Percentiles rank a stretch among this genome's conserved stretches.
phyloP scores from a whole-genome alignment of 2,113 vertebrate genomes.

The Deroptyus accipitrinus region DNA sequence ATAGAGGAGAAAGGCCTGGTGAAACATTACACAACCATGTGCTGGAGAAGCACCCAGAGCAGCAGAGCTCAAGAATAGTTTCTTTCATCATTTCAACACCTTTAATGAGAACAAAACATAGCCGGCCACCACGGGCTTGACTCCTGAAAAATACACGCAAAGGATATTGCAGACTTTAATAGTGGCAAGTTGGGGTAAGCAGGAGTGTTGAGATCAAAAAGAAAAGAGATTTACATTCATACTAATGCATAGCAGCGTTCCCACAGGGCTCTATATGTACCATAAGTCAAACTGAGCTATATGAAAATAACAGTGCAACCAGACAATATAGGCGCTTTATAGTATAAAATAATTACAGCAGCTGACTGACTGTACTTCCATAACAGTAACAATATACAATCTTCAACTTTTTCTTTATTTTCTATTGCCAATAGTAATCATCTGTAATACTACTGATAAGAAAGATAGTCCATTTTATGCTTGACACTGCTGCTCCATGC shows the following conservation, averaged over 20 bases:
- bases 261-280: neutral
- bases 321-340: neutral
- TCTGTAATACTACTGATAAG: neutral
- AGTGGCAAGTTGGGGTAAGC: neutral
- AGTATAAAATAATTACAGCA: neutral
- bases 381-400: neutral
- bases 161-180: constrained; percentile 8
- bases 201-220: neutral
- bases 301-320: neutral
- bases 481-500: fast-evolving
- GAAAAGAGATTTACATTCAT: neutral
- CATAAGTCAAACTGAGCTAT: constrained; percentile 14
- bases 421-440: neutral
- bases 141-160: neutral
- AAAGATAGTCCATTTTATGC: fast-evolving
- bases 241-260: neutral
- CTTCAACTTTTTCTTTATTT: neutral
- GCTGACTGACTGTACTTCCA: neutral
- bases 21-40: neutral
- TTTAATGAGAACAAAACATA: neutral
- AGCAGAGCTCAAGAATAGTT: neutral
- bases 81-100: neutral
- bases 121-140: neutral
- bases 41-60: neutral
- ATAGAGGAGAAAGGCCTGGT: neutral